phyloP scores from a whole-genome alignment of 1,140 invertebrate genomes.

The Coenobita brevimanus region DNA sequence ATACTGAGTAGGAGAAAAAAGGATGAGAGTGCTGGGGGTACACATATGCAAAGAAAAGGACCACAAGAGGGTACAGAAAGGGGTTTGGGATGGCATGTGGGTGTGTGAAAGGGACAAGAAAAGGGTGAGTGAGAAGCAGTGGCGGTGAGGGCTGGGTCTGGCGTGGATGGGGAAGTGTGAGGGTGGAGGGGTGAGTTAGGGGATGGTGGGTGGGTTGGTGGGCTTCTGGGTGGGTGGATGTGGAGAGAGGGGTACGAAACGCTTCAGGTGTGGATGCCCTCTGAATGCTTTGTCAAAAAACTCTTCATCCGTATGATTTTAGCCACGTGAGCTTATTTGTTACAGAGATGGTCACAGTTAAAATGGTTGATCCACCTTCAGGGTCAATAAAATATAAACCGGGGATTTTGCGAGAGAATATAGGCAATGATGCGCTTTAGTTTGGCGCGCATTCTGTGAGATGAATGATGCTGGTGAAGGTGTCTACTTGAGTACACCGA shows the following conservation, averaged over 20 bases:
- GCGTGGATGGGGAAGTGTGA: background rate
- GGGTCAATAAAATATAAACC: background rate
- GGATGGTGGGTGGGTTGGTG: background rate
- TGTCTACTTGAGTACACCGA: background rate
- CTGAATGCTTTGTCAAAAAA: too few species aligned
- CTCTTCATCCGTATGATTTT: too few species aligned
- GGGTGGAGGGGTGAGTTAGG: background rate
- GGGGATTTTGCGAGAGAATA: background rate
- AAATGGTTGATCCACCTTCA: background rate
- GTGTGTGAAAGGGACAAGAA: background rate
- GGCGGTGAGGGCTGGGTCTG: background rate
- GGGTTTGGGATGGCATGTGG: too few species aligned
- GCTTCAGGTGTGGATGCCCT: background rate
- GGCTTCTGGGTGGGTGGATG: background rate
- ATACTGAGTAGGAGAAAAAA: too few species aligned
- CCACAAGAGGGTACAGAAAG: too few species aligned
- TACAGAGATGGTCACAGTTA: background rate
- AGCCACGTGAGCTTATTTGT: too few species aligned
- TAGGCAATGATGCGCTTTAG: conserved; percentile 36
- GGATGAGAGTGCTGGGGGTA: too few species aligned
- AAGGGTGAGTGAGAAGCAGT: background rate
- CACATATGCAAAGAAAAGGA: too few species aligned
- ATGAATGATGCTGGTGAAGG: conserved; percentile 41
- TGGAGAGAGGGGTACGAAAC: background rate
- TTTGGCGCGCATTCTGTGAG: conserved; percentile 42